Conservation (phyloP, 2,888 invertebrate species). For the Amorpha juglandis region DNA sequence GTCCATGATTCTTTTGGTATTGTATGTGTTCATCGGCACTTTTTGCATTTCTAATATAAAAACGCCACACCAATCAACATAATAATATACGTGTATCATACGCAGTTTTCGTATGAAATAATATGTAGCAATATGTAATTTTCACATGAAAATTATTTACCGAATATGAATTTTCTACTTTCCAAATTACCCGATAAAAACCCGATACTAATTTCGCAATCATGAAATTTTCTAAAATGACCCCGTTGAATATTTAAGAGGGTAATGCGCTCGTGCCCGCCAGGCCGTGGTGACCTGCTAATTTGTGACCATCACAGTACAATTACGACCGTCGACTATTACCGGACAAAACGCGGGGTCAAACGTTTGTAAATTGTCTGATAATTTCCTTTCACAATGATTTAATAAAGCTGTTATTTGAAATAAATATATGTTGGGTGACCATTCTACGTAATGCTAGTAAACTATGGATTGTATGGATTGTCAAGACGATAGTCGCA, state of each 20-base stretch:
- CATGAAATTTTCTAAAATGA: conserved; percentile 10
- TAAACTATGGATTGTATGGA: too few species aligned
- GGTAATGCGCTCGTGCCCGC: conserved; percentile 3
- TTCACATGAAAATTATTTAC: too few species aligned
- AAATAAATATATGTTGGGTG: neutral
- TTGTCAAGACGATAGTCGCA: too few species aligned
- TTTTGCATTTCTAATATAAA: too few species aligned
- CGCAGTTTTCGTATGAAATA: too few species aligned
- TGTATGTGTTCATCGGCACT: too few species aligned
- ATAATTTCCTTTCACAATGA: conserved; percentile 10
- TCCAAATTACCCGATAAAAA: neutral
- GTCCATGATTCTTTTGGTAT: too few species aligned
- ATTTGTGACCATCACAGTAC: conserved; percentile 7
- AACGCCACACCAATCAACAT: too few species aligned
- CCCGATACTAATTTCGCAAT: neutral
- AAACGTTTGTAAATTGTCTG: conserved; percentile 9
- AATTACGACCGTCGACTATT: conserved; percentile 4
- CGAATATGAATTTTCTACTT: neutral
- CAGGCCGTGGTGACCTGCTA: conserved; percentile 18
- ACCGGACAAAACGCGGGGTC: conserved; percentile 3
- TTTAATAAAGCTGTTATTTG: neutral
- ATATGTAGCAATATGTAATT: too few species aligned
- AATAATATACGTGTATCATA: too few species aligned
- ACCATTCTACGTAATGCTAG: neutral
- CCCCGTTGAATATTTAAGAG: conserved; percentile 10